Evolutionary conservation across 2,888 invertebrate species (phyloP), one percentile per base, ranked within the genome.

Genomic region (Glomeris marginata): DNA sequence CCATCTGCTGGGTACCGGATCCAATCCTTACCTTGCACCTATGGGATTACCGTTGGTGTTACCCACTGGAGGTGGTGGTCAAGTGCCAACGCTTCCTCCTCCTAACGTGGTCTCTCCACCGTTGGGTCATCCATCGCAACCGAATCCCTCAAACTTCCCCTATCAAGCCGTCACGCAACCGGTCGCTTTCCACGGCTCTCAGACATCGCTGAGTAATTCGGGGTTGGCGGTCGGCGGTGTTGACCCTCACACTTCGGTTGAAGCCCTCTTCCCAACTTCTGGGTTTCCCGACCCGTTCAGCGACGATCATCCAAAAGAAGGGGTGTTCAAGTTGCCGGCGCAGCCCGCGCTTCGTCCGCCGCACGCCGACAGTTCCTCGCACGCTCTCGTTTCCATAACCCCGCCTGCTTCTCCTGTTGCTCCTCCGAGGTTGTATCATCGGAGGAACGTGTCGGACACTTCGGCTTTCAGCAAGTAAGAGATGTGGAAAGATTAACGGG

Each of bases 371-470:
- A 40, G 33, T 13, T 28, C 51, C 2, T 36, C 41, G 13, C 33
- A 16, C 22, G 21, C 46, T 35, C 15, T 53, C 2, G 50, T 56
- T 16, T 57, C 54, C 21, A 51, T 58, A 15, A 54, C 58, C 5
- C 55, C 56, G 4, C 54, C 55, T 8, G 44, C 54, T 28, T 57
- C 64, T 16, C 62, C 63, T 5, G 57, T 57, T 35, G 50, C 53
- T 41, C 63, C 64, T n/a, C 50, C 36, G 13, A 54, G 54, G 1
- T 58, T 61, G 48, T 76, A 77, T 6, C 85, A 86, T 64, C 71
- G 85, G 48, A 73, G 86, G 51, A 84, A 85, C 65, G 82, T 83
- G 67, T 84, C 84, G 63, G 86, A 86, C 62, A 85, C 85, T 1
- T 81, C 82, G 49, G 81, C 83, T 58, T 83, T 83, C 62, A 81